Base-by-base conservation (phyloP, 2,888 invertebrate species). In the Chalcosyrphus nemorum region DNA sequence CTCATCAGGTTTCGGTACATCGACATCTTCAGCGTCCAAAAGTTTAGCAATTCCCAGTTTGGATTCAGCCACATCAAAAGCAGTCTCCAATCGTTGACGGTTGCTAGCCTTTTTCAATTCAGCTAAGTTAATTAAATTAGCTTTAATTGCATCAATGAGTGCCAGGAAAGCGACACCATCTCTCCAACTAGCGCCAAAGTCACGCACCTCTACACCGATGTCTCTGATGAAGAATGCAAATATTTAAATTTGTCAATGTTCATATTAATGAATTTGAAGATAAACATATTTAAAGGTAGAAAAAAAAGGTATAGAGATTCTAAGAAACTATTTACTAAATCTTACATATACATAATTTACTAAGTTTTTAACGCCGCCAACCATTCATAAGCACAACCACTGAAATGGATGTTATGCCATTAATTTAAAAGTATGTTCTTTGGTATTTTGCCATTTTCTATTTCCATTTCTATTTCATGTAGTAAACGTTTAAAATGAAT, bases 131-230 rank as follows among this genome's bases (percentile, higher is more conserved):
- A 99, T 95, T 86, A 98, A 93, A 90, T 98, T 97, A 43, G 97
- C 97, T 89, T 97, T 97, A 89, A 99, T 98, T 65, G 97, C 97
- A 92, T 99, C 97, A 80, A 99, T 97, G 87, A 99, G 96, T 59
- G 98, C 98, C 72, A 98, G 94, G 93, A 99, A 99, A 24, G 98
- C 98, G 88, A 96, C 94, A 86, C 99, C 99, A 92, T 98, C 98
- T 88, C 98, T 94, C 99, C 99, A 99, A 89, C 97, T 97, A 82
- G 96, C 94, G 32, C 98, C 98, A 91, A 99, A 99, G 92, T 99
- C 98, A 92, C 94, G 95, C 56, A 99, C 96, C 92, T 96, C 95
- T 85, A 98, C 94, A 87, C 97, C 97, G 88, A 94, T 94, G 89
- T 97, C 96, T 92, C 96, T 97, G 92, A 15, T 89, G 90, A n/a